Evolutionary conservation across 2,113 vertebrate species (phyloP).

Genomic region (Phyllostomus discolor): DNA sequence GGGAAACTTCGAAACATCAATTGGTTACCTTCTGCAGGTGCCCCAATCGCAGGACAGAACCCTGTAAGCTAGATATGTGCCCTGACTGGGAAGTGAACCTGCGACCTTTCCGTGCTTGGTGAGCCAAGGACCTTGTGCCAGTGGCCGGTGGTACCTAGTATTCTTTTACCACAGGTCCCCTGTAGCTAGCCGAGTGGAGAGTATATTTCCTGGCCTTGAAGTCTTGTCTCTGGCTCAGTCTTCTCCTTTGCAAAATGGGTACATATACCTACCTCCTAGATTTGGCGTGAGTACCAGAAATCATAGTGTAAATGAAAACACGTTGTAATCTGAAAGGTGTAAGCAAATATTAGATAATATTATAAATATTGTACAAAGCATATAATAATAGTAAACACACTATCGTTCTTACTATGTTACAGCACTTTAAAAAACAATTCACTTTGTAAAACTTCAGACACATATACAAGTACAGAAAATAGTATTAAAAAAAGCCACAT

Average conservation of each 20-base stretch:
- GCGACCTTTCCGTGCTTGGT: no score
- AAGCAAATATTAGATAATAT: background rate
- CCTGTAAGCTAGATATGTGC: no score
- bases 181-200: background rate
- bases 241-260: background rate
- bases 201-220: background rate
- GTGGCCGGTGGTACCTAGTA: background rate
- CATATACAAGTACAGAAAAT: background rate
- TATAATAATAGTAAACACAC: background rate
- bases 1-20: no score
- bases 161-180: background rate
- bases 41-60: no score
- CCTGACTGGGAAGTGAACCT: no score
- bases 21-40: no score
- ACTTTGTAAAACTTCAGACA: constrained; percentile 11
- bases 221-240: background rate
- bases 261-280: background rate
- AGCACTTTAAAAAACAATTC: background rate
- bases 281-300: background rate
- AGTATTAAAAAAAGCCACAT: background rate
- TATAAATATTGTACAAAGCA: background rate
- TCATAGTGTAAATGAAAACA: background rate
- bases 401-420: background rate
- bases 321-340: background rate
- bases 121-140: background rate